phyloP scores from a whole-genome alignment of 64 coral and sea anemone genomes.

The Pocillopora verrucosa region DNA sequence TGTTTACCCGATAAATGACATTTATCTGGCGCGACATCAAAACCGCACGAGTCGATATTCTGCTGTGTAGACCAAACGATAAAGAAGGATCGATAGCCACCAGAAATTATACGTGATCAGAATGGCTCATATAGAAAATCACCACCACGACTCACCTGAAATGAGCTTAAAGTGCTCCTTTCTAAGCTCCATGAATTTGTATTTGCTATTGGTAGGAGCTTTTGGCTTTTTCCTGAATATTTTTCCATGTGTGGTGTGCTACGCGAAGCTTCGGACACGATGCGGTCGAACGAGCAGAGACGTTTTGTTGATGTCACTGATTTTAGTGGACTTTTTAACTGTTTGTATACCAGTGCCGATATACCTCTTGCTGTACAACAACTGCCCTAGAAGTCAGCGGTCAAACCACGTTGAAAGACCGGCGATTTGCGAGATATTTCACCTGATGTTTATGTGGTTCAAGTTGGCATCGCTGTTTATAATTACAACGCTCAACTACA shows the following conservation, averaged over 20 bases:
- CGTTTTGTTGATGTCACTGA: constrained; percentile 64
- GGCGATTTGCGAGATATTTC: constrained; percentile 87
- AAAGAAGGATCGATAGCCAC: not conserved
- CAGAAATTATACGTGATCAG: not conserved
- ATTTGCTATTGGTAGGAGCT: constrained; percentile 44
- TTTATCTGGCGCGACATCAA: not conserved
- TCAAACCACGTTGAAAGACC: constrained; percentile 28
- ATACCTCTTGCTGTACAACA: constrained; percentile 48
- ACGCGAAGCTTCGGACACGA: constrained; percentile 44
- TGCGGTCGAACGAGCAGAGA: constrained; percentile 55
- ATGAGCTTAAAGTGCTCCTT: not conserved
- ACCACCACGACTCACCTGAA: not conserved
- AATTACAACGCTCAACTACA: constrained; percentile 77
- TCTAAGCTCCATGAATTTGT: constrained; percentile 62
- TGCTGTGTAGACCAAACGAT: not conserved
- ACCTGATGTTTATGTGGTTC: constrained; percentile 82
- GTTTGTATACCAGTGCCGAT: constrained; percentile 70
- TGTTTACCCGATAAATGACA: constrained; percentile 18
- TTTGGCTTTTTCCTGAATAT: constrained; percentile 59
- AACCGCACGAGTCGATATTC: not conserved
- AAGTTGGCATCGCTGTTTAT: constrained; percentile 79
- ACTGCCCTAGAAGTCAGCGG: not conserved
- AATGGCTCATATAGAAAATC: not conserved
- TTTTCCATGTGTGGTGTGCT: constrained; percentile 76
- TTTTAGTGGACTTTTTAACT: constrained; percentile 67